Base-by-base conservation (phyloP, 2,113 vertebrate genomes). In the Pterocles orientalis region DNA sequence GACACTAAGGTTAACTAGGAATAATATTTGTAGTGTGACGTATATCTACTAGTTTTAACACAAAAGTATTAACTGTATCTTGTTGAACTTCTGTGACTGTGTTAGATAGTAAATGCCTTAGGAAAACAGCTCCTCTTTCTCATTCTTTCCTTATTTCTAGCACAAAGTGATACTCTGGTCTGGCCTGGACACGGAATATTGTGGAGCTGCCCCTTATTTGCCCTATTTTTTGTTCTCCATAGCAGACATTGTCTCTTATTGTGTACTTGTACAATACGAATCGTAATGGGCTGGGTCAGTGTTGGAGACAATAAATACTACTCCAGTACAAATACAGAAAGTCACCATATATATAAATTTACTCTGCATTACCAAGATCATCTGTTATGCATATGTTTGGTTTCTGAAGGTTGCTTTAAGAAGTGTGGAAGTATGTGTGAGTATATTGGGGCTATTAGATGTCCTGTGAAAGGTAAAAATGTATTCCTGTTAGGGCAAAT, bases 11-110 rank as follows among this genome's bases (percentile, higher is more conserved):
- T 5, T 80, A 34, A 29, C 26, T 39, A n/a, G 64, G 33, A 73
- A 18, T 70, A 70, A 14, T 48, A 58, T 31, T 72, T 77, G 23
- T 34, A 13, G 20, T 54, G 7, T 39, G 31, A 51, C 0, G 0
- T 36, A 3, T 24, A 34, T 77, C 39, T 65, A 29, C 47, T 23
- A 50, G 23, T 41, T 91, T 50, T 62, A 58, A 29, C 31, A 33
- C 31, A 62, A 50, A 82, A 25, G 9, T 73, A 41, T 50, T 79
- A 54, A 43, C 12, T 29, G 20, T 64, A 18, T 50, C 12, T 82
- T 91, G 41, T 15, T 71, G 65, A 71, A n/a, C 28, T 72, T 68
- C 15, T 43, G 21, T 73, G 47, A 19, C 31, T 80, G 31, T 6
- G 3, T 48, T 86, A 75, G 41, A 14, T 23, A 58, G 50, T 25